phyloP scores from a whole-genome alignment of 2,797 vertebrate species.

The Oreortyx pictus region DNA sequence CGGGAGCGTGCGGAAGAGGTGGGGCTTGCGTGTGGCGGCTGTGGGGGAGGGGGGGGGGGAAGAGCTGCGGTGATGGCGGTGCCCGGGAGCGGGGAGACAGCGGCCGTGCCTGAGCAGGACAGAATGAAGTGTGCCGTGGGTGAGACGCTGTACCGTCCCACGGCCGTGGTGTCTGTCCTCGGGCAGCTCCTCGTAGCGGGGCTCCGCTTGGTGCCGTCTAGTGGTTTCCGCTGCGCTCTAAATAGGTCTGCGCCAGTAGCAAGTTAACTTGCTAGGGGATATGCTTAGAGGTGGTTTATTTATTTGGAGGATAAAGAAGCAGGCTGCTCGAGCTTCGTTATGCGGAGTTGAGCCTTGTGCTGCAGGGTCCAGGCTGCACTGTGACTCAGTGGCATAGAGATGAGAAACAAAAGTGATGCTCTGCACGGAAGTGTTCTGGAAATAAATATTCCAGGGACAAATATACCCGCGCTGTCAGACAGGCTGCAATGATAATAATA shows the following conservation, averaged over 20 bases:
- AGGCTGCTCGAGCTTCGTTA: neutral
- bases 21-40: too few relatives aligned
- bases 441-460: neutral
- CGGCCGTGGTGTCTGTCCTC: too few relatives aligned
- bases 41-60: too few relatives aligned
- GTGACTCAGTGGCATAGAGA: neutral
- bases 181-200: neutral
- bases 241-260: neutral
- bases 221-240: neutral
- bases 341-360: neutral
- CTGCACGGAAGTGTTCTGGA: neutral
- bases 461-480: neutral
- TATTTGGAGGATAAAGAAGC: neutral
- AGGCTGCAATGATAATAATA: neutral
- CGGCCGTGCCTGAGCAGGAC: fast-evolving
- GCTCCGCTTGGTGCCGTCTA: constrained; percentile 11
- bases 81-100: fast-evolving
- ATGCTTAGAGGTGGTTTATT: neutral
- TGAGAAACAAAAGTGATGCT: neutral
- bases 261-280: neutral
- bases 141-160: neutral
- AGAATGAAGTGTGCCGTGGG: neutral
- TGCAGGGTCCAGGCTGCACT: neutral
- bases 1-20: too few relatives aligned
- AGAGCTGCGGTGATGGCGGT: too few relatives aligned